These are phyloP conservation scores for Heterochromis multidens DNA, from an alignment of 2,113 vertebrate species.

Conservation along the genomic window DNA sequence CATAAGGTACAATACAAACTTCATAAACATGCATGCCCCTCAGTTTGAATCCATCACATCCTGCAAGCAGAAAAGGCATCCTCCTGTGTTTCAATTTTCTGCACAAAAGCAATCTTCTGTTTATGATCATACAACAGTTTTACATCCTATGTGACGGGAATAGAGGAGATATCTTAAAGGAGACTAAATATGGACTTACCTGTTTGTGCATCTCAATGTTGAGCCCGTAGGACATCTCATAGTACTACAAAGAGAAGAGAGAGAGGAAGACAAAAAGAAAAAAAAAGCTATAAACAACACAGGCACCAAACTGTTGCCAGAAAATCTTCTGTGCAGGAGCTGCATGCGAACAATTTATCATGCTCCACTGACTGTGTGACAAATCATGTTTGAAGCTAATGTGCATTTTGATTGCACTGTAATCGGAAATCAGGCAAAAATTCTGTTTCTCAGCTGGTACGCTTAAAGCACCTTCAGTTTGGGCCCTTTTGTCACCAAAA, in stretches of 20 bases:
- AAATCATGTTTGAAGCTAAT: neutral
- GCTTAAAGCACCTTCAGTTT: neutral
- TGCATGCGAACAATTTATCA: neutral
- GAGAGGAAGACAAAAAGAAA: neutral
- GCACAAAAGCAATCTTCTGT: neutral
- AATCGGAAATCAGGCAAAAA: neutral
- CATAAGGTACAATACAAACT: neutral
- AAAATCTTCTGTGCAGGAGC: neutral
- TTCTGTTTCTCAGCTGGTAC: neutral
- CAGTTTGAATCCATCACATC: neutral
- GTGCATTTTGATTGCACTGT: neutral
- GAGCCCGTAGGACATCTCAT: slow-evolving; percentile 89
- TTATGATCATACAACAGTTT: neutral
- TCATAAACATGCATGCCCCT: neutral
- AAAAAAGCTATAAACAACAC: neutral
- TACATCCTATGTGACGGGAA: neutral
- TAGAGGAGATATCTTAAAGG: neutral
- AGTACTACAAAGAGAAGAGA: slow-evolving; percentile 54
- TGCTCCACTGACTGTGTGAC: neutral
- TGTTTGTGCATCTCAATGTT: slow-evolving; percentile 99
- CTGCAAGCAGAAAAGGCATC: neutral
- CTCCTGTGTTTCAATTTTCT: neutral
- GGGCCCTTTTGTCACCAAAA: neutral
- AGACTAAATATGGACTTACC: slow-evolving; percentile 42
- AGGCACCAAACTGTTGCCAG: neutral